Percentiles rank a stretch among this genome's conserved stretches.
phyloP scores from a whole-genome alignment of 2,888 invertebrate species.

The Tetramorium bicarinatum region DNA sequence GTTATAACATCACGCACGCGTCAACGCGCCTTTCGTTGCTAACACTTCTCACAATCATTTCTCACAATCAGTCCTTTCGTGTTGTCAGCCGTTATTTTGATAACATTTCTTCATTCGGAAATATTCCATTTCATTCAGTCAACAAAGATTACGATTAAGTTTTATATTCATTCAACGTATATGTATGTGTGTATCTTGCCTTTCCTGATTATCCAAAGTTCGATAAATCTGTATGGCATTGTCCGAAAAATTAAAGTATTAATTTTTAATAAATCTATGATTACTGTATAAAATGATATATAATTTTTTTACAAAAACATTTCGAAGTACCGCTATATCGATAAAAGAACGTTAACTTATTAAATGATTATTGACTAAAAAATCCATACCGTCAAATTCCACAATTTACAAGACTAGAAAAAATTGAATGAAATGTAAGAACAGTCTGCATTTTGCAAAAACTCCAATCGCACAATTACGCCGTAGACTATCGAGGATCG shows the following conservation, averaged over 20 bases:
- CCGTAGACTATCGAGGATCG: conserved; percentile 28
- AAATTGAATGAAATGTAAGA: neutral
- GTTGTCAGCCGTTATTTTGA: neutral
- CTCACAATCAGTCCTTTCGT: conserved; percentile 6
- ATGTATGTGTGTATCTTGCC: neutral
- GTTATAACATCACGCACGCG: neutral
- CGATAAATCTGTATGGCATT: neutral
- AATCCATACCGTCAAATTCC: neutral
- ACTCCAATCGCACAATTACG: conserved; percentile 14
- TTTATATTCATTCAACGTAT: neutral
- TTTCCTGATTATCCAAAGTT: neutral
- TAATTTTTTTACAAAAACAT: conserved; percentile 5
- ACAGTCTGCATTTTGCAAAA: conserved; percentile 6
- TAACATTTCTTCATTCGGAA: neutral
- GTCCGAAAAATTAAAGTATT: neutral
- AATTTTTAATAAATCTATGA: neutral
- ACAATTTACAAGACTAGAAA: neutral
- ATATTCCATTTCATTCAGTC: neutral
- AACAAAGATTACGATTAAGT: neutral
- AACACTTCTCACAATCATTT: conserved; percentile 13
- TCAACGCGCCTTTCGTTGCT: conserved; percentile 6
- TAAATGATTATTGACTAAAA: neutral
- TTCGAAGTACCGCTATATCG: neutral
- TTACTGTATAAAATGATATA: neutral
- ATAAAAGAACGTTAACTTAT: neutral